Evolutionary conservation across 2,113 vertebrate genomes (phyloP).

Genomic region (Cinclus mexicanus): DNA sequence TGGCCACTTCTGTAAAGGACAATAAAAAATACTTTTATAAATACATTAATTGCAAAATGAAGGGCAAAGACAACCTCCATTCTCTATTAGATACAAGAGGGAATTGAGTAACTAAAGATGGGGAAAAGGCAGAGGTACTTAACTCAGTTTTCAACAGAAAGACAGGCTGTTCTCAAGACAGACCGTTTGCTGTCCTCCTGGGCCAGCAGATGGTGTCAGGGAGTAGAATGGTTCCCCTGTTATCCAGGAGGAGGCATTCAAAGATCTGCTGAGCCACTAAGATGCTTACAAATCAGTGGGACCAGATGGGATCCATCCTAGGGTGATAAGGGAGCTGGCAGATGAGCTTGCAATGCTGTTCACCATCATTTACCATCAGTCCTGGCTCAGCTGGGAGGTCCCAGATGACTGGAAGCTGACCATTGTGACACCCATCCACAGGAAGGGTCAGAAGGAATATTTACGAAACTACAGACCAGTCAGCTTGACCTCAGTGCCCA

Average conservation of each 20-base stretch:
- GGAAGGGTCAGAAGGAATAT: background rate
- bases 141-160: background rate
- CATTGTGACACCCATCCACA: background rate
- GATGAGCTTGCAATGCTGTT: background rate
- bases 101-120: background rate
- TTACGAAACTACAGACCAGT: background rate
- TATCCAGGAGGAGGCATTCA: background rate
- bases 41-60: background rate
- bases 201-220: background rate
- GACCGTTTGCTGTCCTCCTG: background rate
- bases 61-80: background rate
- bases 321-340: background rate
- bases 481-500: background rate
- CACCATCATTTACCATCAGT: background rate
- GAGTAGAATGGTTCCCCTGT: fast-evolving
- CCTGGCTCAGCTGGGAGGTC: background rate
- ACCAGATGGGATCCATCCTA: background rate
- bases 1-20: background rate
- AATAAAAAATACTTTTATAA: background rate
- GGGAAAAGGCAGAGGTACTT: background rate
- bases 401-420: background rate
- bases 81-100: too few species aligned
- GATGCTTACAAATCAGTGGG: background rate
- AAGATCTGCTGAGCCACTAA: background rate
- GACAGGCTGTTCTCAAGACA: background rate